phyloP scores from a whole-genome alignment of 2,797 vertebrate species.

The Chromobotia macracanthus region DNA sequence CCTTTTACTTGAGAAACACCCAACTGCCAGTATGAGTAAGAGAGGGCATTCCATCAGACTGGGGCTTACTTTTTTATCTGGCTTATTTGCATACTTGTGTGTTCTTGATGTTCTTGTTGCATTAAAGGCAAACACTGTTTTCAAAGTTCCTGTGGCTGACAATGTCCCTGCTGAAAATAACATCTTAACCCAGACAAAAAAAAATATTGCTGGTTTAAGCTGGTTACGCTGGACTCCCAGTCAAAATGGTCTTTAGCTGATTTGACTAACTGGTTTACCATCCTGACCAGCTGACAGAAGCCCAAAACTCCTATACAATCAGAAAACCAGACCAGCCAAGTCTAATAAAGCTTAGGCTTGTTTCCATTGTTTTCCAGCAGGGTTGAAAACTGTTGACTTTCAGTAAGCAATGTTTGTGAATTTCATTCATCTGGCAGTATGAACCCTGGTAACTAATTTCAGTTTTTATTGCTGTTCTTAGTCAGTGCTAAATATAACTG shows the following conservation, averaged over 20 bases:
- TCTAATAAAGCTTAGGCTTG: not conserved
- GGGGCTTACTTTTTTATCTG: not conserved
- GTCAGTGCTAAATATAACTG: not conserved
- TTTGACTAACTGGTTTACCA: not conserved
- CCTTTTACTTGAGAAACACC: slow-evolving; percentile 47
- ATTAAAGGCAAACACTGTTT: not conserved
- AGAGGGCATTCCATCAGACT: not conserved
- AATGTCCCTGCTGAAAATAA: not conserved
- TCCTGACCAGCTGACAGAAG: too few species aligned
- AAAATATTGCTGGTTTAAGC: not conserved
- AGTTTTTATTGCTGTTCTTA: not conserved
- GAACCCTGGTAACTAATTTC: not conserved
- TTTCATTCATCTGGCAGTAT: not conserved
- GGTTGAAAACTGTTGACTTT: not conserved
- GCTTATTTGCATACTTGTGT: slow-evolving; percentile 3
- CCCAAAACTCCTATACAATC: too few species aligned
- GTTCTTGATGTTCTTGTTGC: not conserved
- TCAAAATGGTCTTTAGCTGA: not conserved
- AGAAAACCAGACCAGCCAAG: not conserved
- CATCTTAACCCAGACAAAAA: not conserved
- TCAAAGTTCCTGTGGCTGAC: not conserved
- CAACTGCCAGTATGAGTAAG: slow-evolving; percentile 17
- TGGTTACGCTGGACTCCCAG: not conserved
- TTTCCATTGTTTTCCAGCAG: not conserved
- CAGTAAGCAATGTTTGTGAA: not conserved